phyloP scores from a whole-genome alignment of 2,113 vertebrate species.

The Aptenodytes patagonicus region DNA sequence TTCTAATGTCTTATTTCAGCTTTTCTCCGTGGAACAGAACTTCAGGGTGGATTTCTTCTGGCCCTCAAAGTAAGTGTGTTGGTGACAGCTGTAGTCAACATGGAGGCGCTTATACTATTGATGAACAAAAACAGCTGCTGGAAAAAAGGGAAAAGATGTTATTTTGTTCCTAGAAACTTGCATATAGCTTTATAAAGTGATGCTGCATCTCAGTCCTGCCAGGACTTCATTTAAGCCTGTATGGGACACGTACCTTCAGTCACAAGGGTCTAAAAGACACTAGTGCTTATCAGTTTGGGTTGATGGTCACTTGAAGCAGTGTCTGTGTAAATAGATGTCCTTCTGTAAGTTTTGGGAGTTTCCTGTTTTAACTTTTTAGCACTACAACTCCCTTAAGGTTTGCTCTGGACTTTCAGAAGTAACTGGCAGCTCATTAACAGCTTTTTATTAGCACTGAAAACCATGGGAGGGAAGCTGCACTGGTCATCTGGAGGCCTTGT shows the following conservation, averaged over 20 bases:
- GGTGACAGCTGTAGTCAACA: constrained; percentile 8
- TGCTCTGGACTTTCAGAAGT: background rate
- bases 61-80: background rate
- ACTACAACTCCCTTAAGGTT: background rate
- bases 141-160: background rate
- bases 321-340: background rate
- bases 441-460: background rate
- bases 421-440: background rate
- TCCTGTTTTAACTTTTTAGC: background rate
- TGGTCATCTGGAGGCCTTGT: background rate
- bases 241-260: background rate
- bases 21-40: background rate
- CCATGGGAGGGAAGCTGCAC: background rate
- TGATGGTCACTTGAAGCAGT: background rate
- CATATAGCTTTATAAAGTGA: background rate
- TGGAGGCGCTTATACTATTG: background rate
- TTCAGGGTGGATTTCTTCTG: background rate
- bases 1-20: background rate
- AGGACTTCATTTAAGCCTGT: background rate
- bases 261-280: background rate
- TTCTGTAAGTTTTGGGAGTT: background rate
- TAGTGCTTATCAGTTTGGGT: background rate
- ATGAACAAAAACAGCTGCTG: constrained; percentile 18
- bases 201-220: background rate
- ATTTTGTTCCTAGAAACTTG: background rate